A percentile compares a stretch with the other conserved stretches of the same genome.
These are phyloP conservation scores for Macropis europaea DNA, from an alignment of 2,888 invertebrate genomes.

Conservation along the genomic window DNA sequence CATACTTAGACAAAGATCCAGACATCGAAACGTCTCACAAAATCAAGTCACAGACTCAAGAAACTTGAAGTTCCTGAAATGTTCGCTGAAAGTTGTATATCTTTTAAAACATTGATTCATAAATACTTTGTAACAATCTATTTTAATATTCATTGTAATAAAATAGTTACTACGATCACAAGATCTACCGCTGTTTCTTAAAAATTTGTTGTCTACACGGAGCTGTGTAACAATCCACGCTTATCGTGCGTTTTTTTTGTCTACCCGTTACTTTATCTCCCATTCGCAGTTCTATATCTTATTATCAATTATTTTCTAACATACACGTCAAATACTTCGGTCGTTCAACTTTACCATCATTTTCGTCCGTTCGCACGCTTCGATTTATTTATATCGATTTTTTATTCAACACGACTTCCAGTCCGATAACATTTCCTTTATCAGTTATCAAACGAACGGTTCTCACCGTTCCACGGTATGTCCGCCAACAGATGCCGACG, in stretches of 20 bases:
- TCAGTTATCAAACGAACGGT: background rate
- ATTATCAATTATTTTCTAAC: too few species aligned
- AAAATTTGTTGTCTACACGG: too few species aligned
- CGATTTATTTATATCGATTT: background rate
- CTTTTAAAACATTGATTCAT: background rate
- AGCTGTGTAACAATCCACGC: too few species aligned
- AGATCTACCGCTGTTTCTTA: too few species aligned
- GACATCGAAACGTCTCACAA: slow-evolving; percentile 12
- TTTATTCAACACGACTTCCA: background rate
- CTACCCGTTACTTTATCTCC: too few species aligned
- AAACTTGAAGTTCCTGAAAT: background rate
- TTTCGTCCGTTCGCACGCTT: background rate
- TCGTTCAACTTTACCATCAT: too few species aligned
- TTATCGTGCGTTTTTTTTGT: too few species aligned
- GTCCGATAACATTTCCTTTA: background rate
- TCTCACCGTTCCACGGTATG: background rate
- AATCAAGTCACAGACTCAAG: slow-evolving; percentile 16
- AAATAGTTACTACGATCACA: too few species aligned
- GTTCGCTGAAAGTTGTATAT: background rate
- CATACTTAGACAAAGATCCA: slow-evolving; percentile 62
- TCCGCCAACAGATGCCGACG: slow-evolving; percentile 15
- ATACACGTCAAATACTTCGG: too few species aligned
- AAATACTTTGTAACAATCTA: background rate
- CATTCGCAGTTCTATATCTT: too few species aligned
- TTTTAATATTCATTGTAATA: too few species aligned